Base-by-base conservation (phyloP, 2,797 vertebrate genomes). In the Holocentrus rufus region DNA sequence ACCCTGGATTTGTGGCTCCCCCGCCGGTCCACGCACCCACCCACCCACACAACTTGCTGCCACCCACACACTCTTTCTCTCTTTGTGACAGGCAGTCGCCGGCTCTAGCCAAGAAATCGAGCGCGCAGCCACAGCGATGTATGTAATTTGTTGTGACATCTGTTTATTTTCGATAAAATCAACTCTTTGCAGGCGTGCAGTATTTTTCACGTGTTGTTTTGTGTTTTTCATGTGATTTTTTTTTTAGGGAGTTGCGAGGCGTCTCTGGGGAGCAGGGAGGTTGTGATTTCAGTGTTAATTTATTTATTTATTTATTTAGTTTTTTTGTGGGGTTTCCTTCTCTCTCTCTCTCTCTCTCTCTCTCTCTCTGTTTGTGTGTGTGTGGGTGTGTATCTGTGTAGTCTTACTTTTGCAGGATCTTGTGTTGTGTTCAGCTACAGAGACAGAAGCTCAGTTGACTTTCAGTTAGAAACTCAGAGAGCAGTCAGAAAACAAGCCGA, bases 1-100 rank as follows among this genome's bases (percentile, higher is more conserved):
- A 87, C 87, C 90, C 85, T 83, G 82, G 85, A 90, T 91, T 82
- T 87, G 76, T 82, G 72, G 74, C 82, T 81, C 82, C 84, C 74
- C 77, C 83, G 79, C 89, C 74, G 63, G 83, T 85, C 73, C 74
- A 66, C 11, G 68, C 78, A 64, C 78, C 81, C 82, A 80, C 82
- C 81, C 76, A 79, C 80, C 67, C 74, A 82, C 49, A 10, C 20
- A 34, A n/a, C 42, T 80, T 79, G 68, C 79, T 49, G 34, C 68
- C 77, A 73, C 74, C 52, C 3, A n/a, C 66, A 74, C 63, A 59
- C 39, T 67, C 68, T 66, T 65, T 39, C 30, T 17, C 18, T 20
- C 53, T 80, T 80, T 77, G 70, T 80, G 80, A 87, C 77, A 76
- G 56, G 25, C 68, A 77, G 69, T 67, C 78, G 67, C 25, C 20